Evolutionary conservation across 1,140 invertebrate species (phyloP).

Genomic region (Leptopilina boulardi): DNA sequence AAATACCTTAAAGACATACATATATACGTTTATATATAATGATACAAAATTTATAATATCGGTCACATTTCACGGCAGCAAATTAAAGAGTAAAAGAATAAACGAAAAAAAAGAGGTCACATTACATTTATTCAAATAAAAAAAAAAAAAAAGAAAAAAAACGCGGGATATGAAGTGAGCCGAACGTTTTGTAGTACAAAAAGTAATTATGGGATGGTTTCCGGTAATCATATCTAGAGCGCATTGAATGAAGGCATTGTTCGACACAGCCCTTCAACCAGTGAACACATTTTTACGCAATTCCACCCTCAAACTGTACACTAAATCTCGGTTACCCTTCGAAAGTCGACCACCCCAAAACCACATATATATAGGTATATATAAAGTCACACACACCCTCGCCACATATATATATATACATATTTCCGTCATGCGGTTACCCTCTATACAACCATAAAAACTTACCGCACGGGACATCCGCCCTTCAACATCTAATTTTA

Average conservation of each 20-base stretch:
- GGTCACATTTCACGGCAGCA: too few relatives aligned
- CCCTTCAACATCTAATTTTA: conserved; percentile 41
- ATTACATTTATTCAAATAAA: too few relatives aligned
- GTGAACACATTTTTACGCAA: conserved; percentile 68
- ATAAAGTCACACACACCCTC: conserved; percentile 42
- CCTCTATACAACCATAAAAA: conserved; percentile 57
- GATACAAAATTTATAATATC: too few relatives aligned
- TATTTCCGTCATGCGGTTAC: conserved; percentile 53
- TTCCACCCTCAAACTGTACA: conserved; percentile 56
- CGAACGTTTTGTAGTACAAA: conserved; percentile 69
- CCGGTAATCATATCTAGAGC: conserved; percentile 75
- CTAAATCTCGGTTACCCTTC: conserved; percentile 52
- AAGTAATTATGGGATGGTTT: conserved; percentile 76
- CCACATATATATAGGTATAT: conserved; percentile 46
- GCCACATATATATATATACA: conserved; percentile 36
- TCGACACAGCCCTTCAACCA: conserved; percentile 70
- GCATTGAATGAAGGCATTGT: conserved; percentile 75
- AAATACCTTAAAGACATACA: too few relatives aligned
- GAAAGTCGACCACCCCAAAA: conserved; percentile 57
- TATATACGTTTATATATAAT: too few relatives aligned
- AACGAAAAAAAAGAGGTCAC: too few relatives aligned
- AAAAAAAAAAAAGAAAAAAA: conserved; percentile 37
- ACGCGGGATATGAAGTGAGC: conserved; percentile 46
- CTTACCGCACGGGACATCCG: conserved; percentile 57
- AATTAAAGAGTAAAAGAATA: too few relatives aligned